phyloP scores from a whole-genome alignment of 2,888 invertebrate genomes.

The Caenorhabditis doughertyi region DNA sequence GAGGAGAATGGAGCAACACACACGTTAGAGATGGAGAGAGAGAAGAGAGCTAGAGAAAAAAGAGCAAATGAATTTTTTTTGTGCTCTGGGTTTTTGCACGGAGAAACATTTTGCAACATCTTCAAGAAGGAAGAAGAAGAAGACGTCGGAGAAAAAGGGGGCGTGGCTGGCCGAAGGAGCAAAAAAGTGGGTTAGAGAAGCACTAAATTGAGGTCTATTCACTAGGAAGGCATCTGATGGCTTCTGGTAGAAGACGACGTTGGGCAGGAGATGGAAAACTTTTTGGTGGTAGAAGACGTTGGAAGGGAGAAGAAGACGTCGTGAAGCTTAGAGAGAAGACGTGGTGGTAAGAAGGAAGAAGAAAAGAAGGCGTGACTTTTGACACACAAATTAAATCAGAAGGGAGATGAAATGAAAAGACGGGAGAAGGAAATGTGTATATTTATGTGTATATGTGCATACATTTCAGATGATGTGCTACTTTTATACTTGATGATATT shows the following conservation, averaged over 20 bases:
- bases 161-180: too few relatives aligned
- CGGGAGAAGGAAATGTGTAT: constrained; percentile 26
- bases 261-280: neutral
- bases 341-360: neutral
- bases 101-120: constrained; percentile 8
- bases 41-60: neutral
- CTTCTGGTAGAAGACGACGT: neutral
- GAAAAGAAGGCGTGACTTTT: constrained; percentile 32
- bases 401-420: too few relatives aligned
- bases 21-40: neutral
- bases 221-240: constrained; percentile 13
- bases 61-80: neutral
- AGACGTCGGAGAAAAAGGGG: too few relatives aligned
- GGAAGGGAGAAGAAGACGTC: neutral
- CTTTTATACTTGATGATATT: neutral
- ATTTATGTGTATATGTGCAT: too few relatives aligned
- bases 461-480: constrained; percentile 17
- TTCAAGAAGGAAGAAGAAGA: too few relatives aligned
- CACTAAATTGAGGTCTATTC: constrained; percentile 30
- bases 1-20: too few relatives aligned
- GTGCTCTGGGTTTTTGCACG: neutral
- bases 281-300: constrained; percentile 1
- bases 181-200: neutral
- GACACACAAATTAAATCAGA: constrained; percentile 44
- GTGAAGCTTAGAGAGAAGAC: too few relatives aligned